Conservation (phyloP, 2,113 vertebrate species). For the Microtus oregoni region DNA sequence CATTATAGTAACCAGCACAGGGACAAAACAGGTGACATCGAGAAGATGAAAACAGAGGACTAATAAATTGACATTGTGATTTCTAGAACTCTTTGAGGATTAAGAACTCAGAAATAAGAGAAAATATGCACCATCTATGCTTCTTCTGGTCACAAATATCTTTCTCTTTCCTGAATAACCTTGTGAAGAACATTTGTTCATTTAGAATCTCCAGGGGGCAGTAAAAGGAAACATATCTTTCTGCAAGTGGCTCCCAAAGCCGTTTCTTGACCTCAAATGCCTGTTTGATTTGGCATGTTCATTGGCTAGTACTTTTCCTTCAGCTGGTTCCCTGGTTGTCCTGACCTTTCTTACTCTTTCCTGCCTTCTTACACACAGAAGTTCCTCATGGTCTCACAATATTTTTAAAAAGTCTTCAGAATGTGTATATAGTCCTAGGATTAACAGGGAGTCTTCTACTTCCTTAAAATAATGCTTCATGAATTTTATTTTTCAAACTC, state of each 20-base stretch:
- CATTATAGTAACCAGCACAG: background rate
- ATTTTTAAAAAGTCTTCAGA: constrained; percentile 48
- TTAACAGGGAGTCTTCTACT: background rate
- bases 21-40: background rate
- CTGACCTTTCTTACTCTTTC: background rate
- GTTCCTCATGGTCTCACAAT: background rate
- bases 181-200: constrained; percentile 33
- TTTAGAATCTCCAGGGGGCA: constrained; percentile 52
- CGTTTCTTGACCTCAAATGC: constrained; percentile 13
- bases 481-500: constrained; percentile 28
- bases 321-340: constrained; percentile 12
- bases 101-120: constrained; percentile 3
- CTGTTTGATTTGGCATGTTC: constrained; percentile 67
- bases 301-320: constrained; percentile 73
- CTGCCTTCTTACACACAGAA: background rate
- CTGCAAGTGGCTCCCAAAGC: constrained; percentile 22
- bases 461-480: background rate
- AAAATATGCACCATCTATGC: background rate
- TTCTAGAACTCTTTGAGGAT: background rate
- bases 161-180: background rate
- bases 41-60: background rate
- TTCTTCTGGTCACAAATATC: constrained; percentile 16
- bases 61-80: background rate
- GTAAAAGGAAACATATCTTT: constrained; percentile 26
- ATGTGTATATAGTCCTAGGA: constrained; percentile 19